Evolutionary conservation across 2,113 vertebrate genomes (phyloP), one percentile per base, ranked within the genome.

Genomic region (Polypterus bichir): DNA sequence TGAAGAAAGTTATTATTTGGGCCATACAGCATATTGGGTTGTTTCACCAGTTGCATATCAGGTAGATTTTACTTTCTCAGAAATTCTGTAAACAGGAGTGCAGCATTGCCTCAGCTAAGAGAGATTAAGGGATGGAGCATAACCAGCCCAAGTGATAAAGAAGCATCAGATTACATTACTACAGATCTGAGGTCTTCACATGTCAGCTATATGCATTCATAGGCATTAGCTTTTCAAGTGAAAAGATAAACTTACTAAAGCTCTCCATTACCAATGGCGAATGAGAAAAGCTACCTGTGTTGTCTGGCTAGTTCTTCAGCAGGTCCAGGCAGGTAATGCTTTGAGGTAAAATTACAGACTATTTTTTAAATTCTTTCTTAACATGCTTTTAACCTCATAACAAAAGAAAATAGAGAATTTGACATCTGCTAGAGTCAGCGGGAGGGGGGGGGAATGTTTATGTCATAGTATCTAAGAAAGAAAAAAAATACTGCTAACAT

Each of bases 91-190:
- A 27, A 27, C 27, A 27, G 27, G 27, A 27, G 27, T 27, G 27
- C 44, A 62, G 55, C 65, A 61, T 68, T 68, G 48, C 2, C 27
- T 27, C 27, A 27, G 27, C 27, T 44, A 55, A 66, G 63, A 57
- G 10, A 48, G 64, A 69, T 67, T 54, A 60, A 65, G 52, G 59
- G 54, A 57, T 67, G 63, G 67, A 62, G 63, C 58, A 47, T 60
- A 59, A 48, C 65, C 61, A 70, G 44, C 47, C 57, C 64, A 72
- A 68, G 66, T 66, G 69, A 63, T 56, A 72, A 57, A 57, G 56
- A 44, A 57, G 56, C 44, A 57, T 44, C 27, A 27, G 5, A 57
- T 5, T 57, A 11, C n/a, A 57, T 57, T 57, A 57, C 27, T 11
- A 6, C 44, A 57, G 46, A 57, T 10, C 54, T 27, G 44, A 8